A percentile compares a stretch with the other conserved stretches of the same genome.
Evolutionary conservation across 2,888 invertebrate species (phyloP).

Genomic region (Caenorhabditis doughertyi): DNA sequence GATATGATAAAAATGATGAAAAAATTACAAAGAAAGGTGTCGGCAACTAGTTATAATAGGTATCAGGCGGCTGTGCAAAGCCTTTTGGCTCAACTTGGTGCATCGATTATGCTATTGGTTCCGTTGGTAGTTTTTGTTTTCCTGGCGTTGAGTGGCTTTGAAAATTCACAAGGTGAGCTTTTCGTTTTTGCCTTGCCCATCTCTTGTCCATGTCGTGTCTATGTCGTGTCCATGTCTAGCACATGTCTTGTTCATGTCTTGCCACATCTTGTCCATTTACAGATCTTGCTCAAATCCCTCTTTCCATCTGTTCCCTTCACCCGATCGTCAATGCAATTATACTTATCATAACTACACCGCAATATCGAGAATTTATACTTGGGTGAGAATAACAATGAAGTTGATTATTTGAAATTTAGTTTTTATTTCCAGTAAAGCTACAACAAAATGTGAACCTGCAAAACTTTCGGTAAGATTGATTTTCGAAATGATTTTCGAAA

Average conservation of each 20-base stretch:
- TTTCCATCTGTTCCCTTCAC: background rate
- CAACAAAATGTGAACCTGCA: too few relatives aligned
- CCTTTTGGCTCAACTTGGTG: slow-evolving; percentile 6
- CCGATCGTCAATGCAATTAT: background rate
- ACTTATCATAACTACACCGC: background rate
- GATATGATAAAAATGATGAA: slow-evolving; percentile 16
- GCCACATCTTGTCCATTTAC: too few relatives aligned
- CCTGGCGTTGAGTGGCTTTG: background rate
- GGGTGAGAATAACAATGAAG: background rate
- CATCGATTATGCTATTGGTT: too few relatives aligned
- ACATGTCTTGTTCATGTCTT: too few relatives aligned
- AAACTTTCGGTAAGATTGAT: too few relatives aligned
- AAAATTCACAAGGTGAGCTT: too few relatives aligned
- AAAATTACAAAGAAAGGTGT: slow-evolving; percentile 1
- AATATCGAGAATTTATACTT: background rate
- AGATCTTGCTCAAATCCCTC: too few relatives aligned
- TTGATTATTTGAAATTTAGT: background rate
- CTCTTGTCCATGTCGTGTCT: too few relatives aligned
- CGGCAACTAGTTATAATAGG: background rate
- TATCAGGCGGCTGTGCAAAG: slow-evolving; percentile 7
- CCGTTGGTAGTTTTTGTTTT: too few relatives aligned
- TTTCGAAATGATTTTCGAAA: too few relatives aligned
- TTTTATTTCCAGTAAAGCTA: background rate
- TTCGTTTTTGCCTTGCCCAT: too few relatives aligned
- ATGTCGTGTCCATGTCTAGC: too few relatives aligned